A percentile compares a stretch with the other conserved stretches of the same genome.
phyloP scores from a whole-genome alignment of 2,888 invertebrate species.

The Platycheirus albimanus region DNA sequence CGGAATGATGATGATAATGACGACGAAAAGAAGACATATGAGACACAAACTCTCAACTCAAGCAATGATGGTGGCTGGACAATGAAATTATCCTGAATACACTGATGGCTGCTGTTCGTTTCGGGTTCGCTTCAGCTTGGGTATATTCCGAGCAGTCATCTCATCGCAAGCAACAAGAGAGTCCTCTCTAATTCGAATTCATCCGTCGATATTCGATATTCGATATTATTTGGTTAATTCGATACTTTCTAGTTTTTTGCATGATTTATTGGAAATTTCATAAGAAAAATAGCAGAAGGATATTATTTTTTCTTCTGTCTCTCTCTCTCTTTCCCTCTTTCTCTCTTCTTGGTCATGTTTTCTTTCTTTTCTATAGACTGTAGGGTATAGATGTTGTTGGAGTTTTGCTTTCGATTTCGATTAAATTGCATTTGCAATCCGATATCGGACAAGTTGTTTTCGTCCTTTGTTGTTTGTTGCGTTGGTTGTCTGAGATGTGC shows the following conservation, averaged over 20 bases:
- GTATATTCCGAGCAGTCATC: background rate
- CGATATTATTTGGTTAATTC: conserved; percentile 81
- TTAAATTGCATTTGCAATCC: conserved; percentile 71
- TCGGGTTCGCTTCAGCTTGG: background rate
- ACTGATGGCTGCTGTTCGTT: conserved; percentile 33
- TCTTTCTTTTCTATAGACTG: no score
- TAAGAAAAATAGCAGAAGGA: conserved; percentile 61
- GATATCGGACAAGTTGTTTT: conserved; percentile 58
- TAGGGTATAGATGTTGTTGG: background rate
- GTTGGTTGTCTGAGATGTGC: conserved; percentile 10
- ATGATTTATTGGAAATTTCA: conserved; percentile 73
- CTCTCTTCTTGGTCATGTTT: background rate
- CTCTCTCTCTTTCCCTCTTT: background rate
- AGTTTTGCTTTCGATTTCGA: conserved; percentile 64
- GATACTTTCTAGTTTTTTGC: conserved; percentile 78
- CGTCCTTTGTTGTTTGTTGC: conserved; percentile 23
- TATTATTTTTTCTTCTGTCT: conserved; percentile 18
- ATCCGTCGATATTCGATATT: conserved; percentile 77
- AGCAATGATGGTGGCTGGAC: conserved; percentile 65
- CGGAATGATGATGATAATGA: conserved; percentile 51
- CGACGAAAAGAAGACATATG: conserved; percentile 45
- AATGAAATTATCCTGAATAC: conserved; percentile 70
- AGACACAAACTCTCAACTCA: conserved; percentile 34
- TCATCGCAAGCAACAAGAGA: conserved; percentile 1
- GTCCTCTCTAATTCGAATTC: conserved; percentile 62